These are phyloP conservation scores for Sebastes cheni DNA, from an alignment of 2,797 vertebrate genomes.

Conservation along the genomic window DNA sequence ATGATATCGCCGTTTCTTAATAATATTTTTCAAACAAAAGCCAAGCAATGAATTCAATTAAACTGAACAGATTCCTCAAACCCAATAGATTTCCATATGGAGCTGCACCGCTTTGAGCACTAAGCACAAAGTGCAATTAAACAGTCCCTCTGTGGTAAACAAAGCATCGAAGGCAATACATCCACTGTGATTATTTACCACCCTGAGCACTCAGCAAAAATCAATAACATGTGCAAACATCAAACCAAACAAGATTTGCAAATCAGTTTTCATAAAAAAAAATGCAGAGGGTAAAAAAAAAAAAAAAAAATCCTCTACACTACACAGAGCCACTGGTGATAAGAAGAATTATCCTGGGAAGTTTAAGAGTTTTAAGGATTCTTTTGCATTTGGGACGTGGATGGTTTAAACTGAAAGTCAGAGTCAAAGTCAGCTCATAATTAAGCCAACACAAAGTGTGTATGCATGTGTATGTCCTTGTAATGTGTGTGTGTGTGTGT, in stretches of 20 bases:
- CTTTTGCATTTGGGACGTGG: slow-evolving; percentile 56
- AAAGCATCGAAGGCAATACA: slow-evolving; percentile 72
- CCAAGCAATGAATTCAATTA: slow-evolving; percentile 26
- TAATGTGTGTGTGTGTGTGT: no score
- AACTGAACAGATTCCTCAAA: slow-evolving; percentile 41
- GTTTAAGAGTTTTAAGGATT: slow-evolving; percentile 54
- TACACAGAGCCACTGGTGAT: slow-evolving; percentile 39
- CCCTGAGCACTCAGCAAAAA: slow-evolving; percentile 69
- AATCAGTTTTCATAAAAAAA: slow-evolving; percentile 68
- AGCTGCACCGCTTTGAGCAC: slow-evolving; percentile 32
- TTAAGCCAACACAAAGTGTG: slow-evolving; percentile 43
- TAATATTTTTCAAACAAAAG: slow-evolving; percentile 39
- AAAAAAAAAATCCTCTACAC: slow-evolving; percentile 13
- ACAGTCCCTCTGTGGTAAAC: slow-evolving; percentile 67
- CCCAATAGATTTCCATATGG: slow-evolving; percentile 49
- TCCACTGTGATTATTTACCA: slow-evolving; percentile 76
- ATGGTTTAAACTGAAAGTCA: slow-evolving; percentile 71
- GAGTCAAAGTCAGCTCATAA: slow-evolving; percentile 65
- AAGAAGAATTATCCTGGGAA: slow-evolving; percentile 35
- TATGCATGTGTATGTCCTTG: neutral
- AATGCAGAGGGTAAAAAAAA: slow-evolving; percentile 22
- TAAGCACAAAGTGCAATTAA: slow-evolving; percentile 75
- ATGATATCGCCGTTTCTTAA: slow-evolving; percentile 24
- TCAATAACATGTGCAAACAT: slow-evolving; percentile 82
- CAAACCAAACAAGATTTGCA: slow-evolving; percentile 72